These are phyloP conservation scores for Kryptolebias ocellatus DNA, from an alignment of 2,797 vertebrate species.

Conservation along the genomic window DNA sequence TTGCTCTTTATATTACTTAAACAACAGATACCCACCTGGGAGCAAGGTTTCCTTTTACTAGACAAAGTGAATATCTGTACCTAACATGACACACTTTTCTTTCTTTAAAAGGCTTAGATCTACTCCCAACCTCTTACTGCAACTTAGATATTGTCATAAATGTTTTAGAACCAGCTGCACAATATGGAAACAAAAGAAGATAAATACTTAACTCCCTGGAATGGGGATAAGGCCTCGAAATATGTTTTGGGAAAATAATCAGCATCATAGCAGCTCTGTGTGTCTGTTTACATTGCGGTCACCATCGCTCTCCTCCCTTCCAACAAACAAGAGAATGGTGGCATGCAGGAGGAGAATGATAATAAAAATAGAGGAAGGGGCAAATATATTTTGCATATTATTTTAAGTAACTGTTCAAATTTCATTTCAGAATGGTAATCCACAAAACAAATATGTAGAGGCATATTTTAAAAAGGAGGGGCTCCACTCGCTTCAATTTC, in stretches of 20 bases:
- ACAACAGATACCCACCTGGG: slow-evolving; percentile 36
- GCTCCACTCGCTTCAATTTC: slow-evolving; percentile 85
- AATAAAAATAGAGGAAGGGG: slow-evolving; percentile 69
- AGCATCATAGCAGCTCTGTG: slow-evolving; percentile 77
- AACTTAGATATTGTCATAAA: slow-evolving; percentile 51
- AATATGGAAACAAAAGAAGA: slow-evolving; percentile 60
- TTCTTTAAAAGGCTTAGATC: slow-evolving; percentile 33
- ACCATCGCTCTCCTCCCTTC: slow-evolving; percentile 73
- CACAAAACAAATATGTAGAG: slow-evolving; percentile 87
- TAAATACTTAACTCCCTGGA: slow-evolving; percentile 81
- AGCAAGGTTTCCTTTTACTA: slow-evolving; percentile 42
- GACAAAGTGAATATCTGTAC: slow-evolving; percentile 25
- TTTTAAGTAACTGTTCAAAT: slow-evolving; percentile 91
- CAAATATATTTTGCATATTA: slow-evolving; percentile 89
- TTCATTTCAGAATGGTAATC: slow-evolving; percentile 89
- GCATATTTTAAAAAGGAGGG: slow-evolving; percentile 83
- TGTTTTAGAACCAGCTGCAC: slow-evolving; percentile 59
- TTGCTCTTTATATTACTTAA: slow-evolving; percentile 38
- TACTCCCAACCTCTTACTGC: slow-evolving; percentile 13
- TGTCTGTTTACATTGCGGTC: slow-evolving; percentile 82
- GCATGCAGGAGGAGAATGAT: slow-evolving; percentile 59
- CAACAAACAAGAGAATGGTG: slow-evolving; percentile 77
- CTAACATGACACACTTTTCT: slow-evolving; percentile 37
- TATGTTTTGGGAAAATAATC: slow-evolving; percentile 85
- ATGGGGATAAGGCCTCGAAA: slow-evolving; percentile 80